Evolutionary conservation across 2,797 vertebrate genomes (phyloP), one percentile per base, ranked within the genome.

Genomic region (Salmo trutta): DNA sequence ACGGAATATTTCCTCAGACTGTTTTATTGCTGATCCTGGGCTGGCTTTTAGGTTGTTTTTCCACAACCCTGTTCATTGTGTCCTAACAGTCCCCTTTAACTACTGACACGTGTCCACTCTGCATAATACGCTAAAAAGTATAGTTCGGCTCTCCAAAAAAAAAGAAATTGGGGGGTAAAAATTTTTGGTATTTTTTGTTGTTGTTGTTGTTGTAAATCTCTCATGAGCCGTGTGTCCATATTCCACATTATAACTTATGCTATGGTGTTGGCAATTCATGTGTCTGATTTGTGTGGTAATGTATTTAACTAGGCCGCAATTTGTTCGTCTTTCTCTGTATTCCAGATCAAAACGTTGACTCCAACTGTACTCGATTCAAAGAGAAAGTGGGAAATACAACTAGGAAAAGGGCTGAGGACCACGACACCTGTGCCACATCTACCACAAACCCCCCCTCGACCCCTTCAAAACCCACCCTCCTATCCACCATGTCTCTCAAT

Each of bases 401-500:
- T 56, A 80, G 75, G 41, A 47, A 47, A 80, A 77, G 73, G 70
- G 75, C 77, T 68, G 81, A 88, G 67, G 82, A 86, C 54, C 77
- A 56, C 64, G 75, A 19, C 73, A 6, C 59, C 24, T 29, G 72
- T 7, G 54, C 7, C 17, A 24, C 14, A 27, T 36, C 66, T 27
- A 21, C 10, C 14, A 56, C 72, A 0, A 3, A 75, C 31, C 27
- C 79, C 36, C 8, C 19, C 33, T 17, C 65, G 8, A 47, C 41
- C 41, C 41, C 41, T 10, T 3, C 41, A 33, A 79, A 82, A 74
- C 27, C 72, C 47, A 64, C 51, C 77, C 79, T 67, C 68, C 89
- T 77, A 7, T 82, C 29, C 54, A 74, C 67, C 75, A 94, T 95
- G 95, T 92, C 93, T 14, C 90, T 93, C 41, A 71, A 89, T 59